Base-by-base conservation (phyloP, 2,888 invertebrate species). In the Aleiodes leptofemur region DNA sequence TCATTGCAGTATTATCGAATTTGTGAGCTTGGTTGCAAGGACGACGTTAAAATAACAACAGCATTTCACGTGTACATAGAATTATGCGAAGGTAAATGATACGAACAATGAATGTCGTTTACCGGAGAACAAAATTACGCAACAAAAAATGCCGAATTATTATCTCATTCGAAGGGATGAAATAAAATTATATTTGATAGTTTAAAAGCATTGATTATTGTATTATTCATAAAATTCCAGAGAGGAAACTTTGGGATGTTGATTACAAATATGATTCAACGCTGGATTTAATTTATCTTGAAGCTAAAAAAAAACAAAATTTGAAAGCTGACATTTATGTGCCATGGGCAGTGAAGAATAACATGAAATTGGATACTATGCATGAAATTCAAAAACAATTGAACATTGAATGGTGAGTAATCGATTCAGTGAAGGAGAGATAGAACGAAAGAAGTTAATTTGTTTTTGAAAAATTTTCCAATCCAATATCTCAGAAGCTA, bases 41-140 rank as follows among this genome's bases (percentile, higher is more conserved):
- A 91, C 79, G 88, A 87, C 77, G 82, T 87, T 23, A 90, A 90
- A 80, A 90, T 91, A 14, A 89, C 90, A 1, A 85, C 91, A 77
- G 90, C 91, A 0, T 89, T 90, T 69, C 90, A 92, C 80, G 90
- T 92, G 3, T 92, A 91, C 81, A 87, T 91, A 61, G 92, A 93
- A 82, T 83, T 93, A 56, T 90, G 90, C 79, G 91, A 92, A 90
- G 91, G 92, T 92, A 88, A 78, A 72, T 43, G 55, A 55, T 59
- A 14, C 64, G 29, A 38, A 69, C 14, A 14, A 64, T 50, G 34
- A 34, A 34, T 29, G 14, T 43, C 14, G 31, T 59, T 0, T 9
- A 43, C 11, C 11, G 43, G 11, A 43, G 11, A 43, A 34, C 4
- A 43, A 9, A 11, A 43, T 43, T 4, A 43, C 43, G 9, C 43